Percentiles rank a stretch among this genome's conserved stretches.
phyloP scores from a whole-genome alignment of 2,797 vertebrate species.

The Bufotes viridis region DNA sequence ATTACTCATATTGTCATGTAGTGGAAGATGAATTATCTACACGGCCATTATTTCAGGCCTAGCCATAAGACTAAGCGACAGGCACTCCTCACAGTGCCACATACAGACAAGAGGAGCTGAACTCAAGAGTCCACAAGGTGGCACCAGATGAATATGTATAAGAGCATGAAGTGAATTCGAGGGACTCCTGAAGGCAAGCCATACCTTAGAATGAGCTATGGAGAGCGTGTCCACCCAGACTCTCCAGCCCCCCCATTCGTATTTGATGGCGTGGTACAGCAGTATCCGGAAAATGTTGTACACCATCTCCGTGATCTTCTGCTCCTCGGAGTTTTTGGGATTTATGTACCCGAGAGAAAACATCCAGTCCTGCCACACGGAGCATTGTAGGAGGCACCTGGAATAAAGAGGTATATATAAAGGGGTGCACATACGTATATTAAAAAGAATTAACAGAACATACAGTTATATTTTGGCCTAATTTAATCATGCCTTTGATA shows the following conservation, averaged over 20 bases:
- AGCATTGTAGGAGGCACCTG: conserved; percentile 98
- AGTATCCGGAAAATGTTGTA: conserved; percentile 99
- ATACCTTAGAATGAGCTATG: conserved; percentile 99
- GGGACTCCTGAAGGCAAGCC: background rate
- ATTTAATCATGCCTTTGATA: too few species aligned
- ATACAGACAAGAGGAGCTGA: background rate
- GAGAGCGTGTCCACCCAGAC: conserved; percentile 99
- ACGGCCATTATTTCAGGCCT: background rate
- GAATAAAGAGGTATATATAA: conserved; percentile 61
- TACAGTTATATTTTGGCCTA: too few species aligned
- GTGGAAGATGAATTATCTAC: background rate
- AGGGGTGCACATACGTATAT: background rate
- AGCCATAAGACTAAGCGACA: background rate
- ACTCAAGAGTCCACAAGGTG: conserved; percentile 72
- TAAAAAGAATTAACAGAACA: background rate
- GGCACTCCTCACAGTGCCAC: background rate
- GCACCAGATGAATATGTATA: conserved; percentile 67
- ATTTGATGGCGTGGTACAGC: conserved; percentile 98
- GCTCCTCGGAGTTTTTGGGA: conserved; percentile 96
- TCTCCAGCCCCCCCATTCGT: conserved; percentile 99
- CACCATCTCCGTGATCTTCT: conserved; percentile 99
- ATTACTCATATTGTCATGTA: too few species aligned
- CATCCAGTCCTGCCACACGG: conserved; percentile 99
- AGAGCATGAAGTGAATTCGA: background rate
- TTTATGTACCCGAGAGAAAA: conserved; percentile 99